Conservation (phyloP, 2,113 vertebrate genomes). For the Isurus oxyrinchus region DNA sequence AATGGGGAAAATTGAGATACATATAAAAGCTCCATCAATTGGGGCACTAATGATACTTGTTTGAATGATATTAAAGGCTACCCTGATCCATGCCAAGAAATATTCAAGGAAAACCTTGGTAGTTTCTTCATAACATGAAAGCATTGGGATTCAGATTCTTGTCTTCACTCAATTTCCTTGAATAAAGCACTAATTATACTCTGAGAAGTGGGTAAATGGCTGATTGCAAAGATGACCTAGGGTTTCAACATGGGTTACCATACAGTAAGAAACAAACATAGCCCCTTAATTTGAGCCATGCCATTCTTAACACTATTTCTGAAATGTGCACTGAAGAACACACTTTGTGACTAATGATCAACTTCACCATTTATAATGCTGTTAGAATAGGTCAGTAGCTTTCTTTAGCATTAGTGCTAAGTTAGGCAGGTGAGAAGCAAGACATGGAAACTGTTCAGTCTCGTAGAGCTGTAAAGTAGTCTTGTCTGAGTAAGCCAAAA, state of each 20-base stretch:
- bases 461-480: constrained; percentile 7
- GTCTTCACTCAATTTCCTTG: neutral
- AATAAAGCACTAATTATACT: neutral
- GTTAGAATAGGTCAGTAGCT: constrained; percentile 37
- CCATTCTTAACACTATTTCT: neutral
- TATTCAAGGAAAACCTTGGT: neutral
- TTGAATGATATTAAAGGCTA: neutral
- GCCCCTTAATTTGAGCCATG: neutral
- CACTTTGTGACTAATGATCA: neutral
- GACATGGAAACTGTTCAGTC: constrained; percentile 29
- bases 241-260: neutral
- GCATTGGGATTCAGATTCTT: neutral
- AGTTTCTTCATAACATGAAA: neutral
- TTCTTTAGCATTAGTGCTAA: constrained; percentile 31
- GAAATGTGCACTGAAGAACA: neutral
- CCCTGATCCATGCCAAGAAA: neutral
- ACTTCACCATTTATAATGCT: constrained; percentile 4
- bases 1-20: neutral
- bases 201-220: neutral
- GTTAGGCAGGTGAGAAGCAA: constrained; percentile 32
- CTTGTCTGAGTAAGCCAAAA: neutral
- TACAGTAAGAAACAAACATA: neutral
- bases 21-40: neutral
- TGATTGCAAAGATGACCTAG: neutral
- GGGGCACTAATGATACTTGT: neutral